Percentiles rank a stretch among this genome's conserved stretches.
Conservation (phyloP, 2,797 vertebrate species). For the Etheostoma perlongum region DNA sequence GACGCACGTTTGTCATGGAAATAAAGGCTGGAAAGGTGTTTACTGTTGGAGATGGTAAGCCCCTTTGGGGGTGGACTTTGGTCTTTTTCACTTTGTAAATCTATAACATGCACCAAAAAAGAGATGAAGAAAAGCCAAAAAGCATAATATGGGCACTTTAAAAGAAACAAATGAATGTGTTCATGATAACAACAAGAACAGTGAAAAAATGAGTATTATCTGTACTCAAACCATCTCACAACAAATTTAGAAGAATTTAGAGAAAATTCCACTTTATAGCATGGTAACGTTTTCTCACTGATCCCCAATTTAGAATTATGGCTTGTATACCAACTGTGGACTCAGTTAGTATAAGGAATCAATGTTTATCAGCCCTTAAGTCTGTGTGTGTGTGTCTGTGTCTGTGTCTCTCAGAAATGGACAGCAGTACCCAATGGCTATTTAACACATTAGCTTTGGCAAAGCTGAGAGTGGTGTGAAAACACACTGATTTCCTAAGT, state of each 20-base stretch:
- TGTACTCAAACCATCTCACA: conserved; percentile 41
- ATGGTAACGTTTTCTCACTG: conserved; percentile 61
- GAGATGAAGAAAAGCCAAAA: too few relatives aligned
- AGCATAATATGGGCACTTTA: neutral
- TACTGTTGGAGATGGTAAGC: too few relatives aligned
- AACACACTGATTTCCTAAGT: conserved; percentile 86
- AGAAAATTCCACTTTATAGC: conserved; percentile 62
- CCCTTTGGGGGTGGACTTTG: too few relatives aligned
- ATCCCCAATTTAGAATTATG: conserved; percentile 74
- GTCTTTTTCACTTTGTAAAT: too few relatives aligned
- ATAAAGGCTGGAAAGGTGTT: too few relatives aligned
- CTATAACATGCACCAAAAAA: too few relatives aligned
- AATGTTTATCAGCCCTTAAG: conserved; percentile 73
- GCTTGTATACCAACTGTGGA: conserved; percentile 59
- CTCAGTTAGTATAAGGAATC: conserved; percentile 77
- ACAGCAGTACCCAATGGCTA: conserved; percentile 83
- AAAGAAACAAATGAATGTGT: conserved; percentile 1
- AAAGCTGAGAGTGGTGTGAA: conserved; percentile 82
- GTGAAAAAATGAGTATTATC: conserved; percentile 41
- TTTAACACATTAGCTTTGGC: conserved; percentile 85
- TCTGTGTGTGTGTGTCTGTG: conserved; percentile 57
- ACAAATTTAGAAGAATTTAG: conserved; percentile 66
- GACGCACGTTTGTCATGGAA: too few relatives aligned
- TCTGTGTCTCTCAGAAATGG: conserved; percentile 70
- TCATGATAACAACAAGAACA: conserved; percentile 34